Evolutionary conservation across 2,888 invertebrate species (phyloP).

Genomic region (Caenorhabditis sp.): DNA sequence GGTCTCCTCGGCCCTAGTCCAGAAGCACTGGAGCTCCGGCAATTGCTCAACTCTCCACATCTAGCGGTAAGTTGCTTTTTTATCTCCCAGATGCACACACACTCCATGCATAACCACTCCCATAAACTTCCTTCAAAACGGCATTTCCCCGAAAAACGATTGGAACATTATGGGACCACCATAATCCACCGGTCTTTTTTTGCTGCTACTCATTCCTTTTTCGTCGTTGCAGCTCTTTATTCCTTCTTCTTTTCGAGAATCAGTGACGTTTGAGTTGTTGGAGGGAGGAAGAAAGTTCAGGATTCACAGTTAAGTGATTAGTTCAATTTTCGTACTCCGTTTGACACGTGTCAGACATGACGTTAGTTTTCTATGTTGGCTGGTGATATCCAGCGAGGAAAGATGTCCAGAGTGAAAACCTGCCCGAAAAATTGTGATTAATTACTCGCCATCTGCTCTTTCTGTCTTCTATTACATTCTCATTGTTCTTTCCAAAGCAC

Average conservation of each 20-base stretch:
- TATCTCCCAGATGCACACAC: neutral
- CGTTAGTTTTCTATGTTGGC: slow-evolving; percentile 22
- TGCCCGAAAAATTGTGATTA: slow-evolving; percentile 60
- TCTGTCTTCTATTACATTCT: slow-evolving; percentile 17
- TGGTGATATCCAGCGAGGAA: neutral
- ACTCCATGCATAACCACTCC: slow-evolving; percentile 42
- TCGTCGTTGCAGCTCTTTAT: slow-evolving; percentile 25
- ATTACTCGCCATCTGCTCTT: slow-evolving; percentile 59
- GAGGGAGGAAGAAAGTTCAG: slow-evolving; percentile 36
- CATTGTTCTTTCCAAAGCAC: slow-evolving; percentile 21
- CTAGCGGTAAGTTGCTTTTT: slow-evolving; percentile 72
- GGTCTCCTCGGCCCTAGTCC: slow-evolving; percentile 74
- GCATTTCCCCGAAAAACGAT: slow-evolving; percentile 21
- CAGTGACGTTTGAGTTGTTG: slow-evolving; percentile 12
- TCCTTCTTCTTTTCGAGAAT: slow-evolving; percentile 19
- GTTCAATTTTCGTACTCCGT: slow-evolving; percentile 46
- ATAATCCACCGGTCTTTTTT: slow-evolving; percentile 51
- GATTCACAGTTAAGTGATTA: neutral
- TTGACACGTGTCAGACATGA: slow-evolving; percentile 6
- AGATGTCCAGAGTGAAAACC: slow-evolving; percentile 26
- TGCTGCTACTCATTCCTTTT: slow-evolving; percentile 2
- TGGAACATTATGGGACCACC: slow-evolving; percentile 59
- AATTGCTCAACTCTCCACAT: slow-evolving; percentile 78
- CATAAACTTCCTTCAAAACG: slow-evolving; percentile 11
- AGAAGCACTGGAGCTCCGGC: slow-evolving; percentile 78